Percentiles rank a stretch among this genome's conserved stretches.
Evolutionary conservation across 1,140 invertebrate species (phyloP).

Genomic region (Trialeurodes vaporariorum): DNA sequence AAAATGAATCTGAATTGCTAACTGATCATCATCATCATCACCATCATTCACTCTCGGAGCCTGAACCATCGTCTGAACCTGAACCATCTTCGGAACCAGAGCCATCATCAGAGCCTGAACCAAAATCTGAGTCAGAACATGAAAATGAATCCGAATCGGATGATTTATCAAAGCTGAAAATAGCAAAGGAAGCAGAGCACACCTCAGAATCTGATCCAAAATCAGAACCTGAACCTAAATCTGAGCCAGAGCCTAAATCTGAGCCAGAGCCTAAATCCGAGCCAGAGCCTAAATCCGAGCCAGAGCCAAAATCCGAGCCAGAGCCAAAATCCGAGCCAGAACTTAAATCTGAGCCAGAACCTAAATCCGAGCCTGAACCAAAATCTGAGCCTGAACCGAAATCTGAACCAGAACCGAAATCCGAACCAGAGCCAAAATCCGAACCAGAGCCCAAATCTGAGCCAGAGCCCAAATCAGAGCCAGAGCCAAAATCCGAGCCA

Average conservation of each 20-base stretch:
- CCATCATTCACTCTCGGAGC: constrained; percentile 24
- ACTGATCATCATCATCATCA: constrained; percentile 24
- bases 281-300: constrained; percentile 24
- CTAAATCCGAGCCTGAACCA: constrained; percentile 26
- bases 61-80: constrained; percentile 10
- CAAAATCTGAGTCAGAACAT: background rate
- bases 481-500: constrained; percentile 27
- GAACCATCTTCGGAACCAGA: constrained; percentile 6
- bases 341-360: constrained; percentile 22
- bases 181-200: constrained; percentile 25
- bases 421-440: constrained; percentile 28
- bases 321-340: constrained; percentile 19
- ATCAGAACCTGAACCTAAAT: constrained; percentile 23
- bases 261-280: constrained; percentile 30
- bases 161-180: background rate
- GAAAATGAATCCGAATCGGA: constrained; percentile 16
- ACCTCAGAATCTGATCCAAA: constrained; percentile 26
- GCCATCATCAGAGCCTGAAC: constrained; percentile 16
- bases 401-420: constrained; percentile 17
- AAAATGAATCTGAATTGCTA: constrained; percentile 32
- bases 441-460: constrained; percentile 27
- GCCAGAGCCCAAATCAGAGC: constrained; percentile 27
- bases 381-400: constrained; percentile 20
- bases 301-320: constrained; percentile 22
- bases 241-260: constrained; percentile 18